Evolutionary conservation across 2,113 vertebrate genomes (phyloP).

Genomic region (Lycaon pictus): DNA sequence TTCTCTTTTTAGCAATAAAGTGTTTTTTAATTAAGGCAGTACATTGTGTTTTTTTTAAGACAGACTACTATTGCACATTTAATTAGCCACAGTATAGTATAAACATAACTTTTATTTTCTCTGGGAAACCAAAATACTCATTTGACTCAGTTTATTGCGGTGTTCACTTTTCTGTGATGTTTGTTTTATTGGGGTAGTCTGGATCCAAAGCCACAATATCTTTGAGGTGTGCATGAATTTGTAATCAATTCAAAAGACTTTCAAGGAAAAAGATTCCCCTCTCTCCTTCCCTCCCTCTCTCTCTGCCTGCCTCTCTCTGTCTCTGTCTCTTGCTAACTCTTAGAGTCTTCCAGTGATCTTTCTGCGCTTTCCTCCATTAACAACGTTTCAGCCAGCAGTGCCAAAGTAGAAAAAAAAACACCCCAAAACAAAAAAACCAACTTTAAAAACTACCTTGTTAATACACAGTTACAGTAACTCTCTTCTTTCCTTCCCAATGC

Average conservation of each 20-base stretch:
- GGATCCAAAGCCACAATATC: background rate
- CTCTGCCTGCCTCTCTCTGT: background rate
- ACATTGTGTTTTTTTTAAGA: background rate
- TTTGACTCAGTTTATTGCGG: background rate
- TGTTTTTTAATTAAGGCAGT: background rate
- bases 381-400: background rate
- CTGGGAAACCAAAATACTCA: background rate
- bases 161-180: background rate
- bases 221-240: background rate
- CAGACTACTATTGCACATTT: background rate
- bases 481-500: background rate
- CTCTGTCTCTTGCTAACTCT: background rate
- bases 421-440: background rate
- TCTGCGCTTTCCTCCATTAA: background rate
- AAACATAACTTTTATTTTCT: background rate
- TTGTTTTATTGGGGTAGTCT: background rate
- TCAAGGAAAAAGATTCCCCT: background rate
- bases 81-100: background rate
- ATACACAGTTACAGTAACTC: background rate
- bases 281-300: background rate
- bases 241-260: background rate
- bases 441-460: background rate
- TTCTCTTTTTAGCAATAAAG: background rate
- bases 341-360: background rate
- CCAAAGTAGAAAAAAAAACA: background rate